A percentile compares a stretch with the other conserved stretches of the same genome.
Evolutionary conservation across 2,797 vertebrate species (phyloP).

Genomic region (Acanthurus lineatus): DNA sequence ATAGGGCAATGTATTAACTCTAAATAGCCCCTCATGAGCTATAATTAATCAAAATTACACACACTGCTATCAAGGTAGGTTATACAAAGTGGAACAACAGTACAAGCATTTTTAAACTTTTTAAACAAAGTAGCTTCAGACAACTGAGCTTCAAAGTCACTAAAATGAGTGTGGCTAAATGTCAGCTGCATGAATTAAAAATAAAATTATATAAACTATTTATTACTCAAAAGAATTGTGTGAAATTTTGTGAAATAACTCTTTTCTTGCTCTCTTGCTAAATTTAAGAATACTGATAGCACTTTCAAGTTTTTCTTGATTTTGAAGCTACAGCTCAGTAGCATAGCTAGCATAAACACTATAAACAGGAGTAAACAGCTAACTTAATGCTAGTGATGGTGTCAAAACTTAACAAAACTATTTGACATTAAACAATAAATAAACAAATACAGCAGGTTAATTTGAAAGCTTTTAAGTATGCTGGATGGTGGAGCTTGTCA

Average conservation of each 20-base stretch:
- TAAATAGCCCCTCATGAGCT: background rate
- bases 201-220: no score
- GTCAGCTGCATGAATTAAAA: background rate
- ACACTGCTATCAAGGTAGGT: background rate
- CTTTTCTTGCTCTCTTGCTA: background rate
- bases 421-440: no score
- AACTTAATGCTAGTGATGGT: no score
- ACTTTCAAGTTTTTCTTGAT: background rate
- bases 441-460: background rate
- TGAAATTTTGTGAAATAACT: no score
- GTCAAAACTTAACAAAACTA: background rate
- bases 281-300: background rate
- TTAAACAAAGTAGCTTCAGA: background rate
- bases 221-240: no score
- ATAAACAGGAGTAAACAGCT: no score
- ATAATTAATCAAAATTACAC: background rate
- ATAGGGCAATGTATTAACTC: background rate
- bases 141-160: background rate
- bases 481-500: background rate
- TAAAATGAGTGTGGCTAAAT: background rate
- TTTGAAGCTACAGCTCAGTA: background rate
- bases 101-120: constrained; percentile 6
- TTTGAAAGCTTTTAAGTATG: background rate
- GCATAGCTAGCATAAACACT: background rate
- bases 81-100: background rate